Base-by-base conservation (phyloP, 2,113 vertebrate genomes). In the Gadus macrocephalus region DNA sequence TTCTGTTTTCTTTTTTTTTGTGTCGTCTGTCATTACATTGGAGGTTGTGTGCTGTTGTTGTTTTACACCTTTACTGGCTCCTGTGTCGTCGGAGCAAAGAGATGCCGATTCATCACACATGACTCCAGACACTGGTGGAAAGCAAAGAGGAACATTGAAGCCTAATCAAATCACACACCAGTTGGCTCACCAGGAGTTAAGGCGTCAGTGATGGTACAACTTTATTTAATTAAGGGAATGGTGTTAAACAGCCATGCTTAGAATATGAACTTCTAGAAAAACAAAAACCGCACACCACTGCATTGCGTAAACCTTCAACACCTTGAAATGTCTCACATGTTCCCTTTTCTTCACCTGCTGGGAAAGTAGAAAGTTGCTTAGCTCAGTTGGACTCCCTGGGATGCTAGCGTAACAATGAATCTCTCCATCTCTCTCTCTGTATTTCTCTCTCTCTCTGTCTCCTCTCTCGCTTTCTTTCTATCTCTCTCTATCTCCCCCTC, bases 291-390 rank as follows among this genome's bases (percentile, higher is more conserved):
- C 7, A 58, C 15, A 58, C 14, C 55, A 17, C n/a, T 16, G 5
- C n/a, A 14, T n/a, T 58, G n/a, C 55, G 16, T 16, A 58, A 66
- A 82, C 81, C 56, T 65, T 53, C 35, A n/a, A 65, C 38, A 35
- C 49, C 70, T 77, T 64, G 35, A 20, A 5, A 59, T 53, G 73
- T 59, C 75, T 67, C 59, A 74, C 55, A 66, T 22, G 19, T 55
- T 77, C 17, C 11, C 64, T 62, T 35, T 64, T 2, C 4, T 49
- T 49, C 42, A 72, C 66, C 70, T 63, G 15, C 74, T 63, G 69
- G 60, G 76, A 20, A 60, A 49, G 65, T 35, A 49, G 16, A 77
- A 85, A 81, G 74, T 82, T 83, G 79, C 81, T 81, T 56, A 81
- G 77, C 81, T 82, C 73, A 79, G 77, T 77, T 49, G 64, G 15